phyloP scores from a whole-genome alignment of 2,797 vertebrate genomes.

The Enteromius thamalakanensis region DNA sequence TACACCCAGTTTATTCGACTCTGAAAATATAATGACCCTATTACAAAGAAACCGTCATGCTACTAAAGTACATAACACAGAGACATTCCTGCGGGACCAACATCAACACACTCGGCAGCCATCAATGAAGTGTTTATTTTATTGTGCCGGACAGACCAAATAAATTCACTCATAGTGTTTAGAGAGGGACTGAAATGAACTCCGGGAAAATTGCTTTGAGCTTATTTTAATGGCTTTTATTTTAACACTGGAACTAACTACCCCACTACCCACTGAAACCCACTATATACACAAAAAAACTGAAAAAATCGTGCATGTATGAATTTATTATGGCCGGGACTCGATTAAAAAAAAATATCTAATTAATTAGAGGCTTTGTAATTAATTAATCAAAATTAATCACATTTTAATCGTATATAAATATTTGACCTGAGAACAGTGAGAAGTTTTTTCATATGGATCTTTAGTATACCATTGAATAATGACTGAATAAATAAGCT shows the following conservation, averaged over 20 bases:
- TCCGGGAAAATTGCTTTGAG: slow-evolving; percentile 3
- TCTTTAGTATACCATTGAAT: no score
- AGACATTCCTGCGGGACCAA: slow-evolving; percentile 37
- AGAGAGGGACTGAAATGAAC: background rate
- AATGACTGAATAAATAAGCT: no score
- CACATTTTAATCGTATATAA: no score
- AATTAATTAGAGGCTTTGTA: no score
- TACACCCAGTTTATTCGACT: slow-evolving; percentile 7
- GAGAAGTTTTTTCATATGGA: no score
- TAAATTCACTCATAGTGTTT: background rate
- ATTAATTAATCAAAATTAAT: no score
- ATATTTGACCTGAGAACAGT: no score
- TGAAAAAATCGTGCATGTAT: background rate
- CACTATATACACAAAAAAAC: background rate
- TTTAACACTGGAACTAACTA: background rate
- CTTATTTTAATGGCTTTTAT: slow-evolving; percentile 27
- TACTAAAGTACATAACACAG: background rate
- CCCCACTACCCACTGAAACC: background rate
- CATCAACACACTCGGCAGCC: slow-evolving; percentile 24
- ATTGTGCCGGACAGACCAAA: slow-evolving; percentile 37
- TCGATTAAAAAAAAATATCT: no score
- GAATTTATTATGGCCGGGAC: no score
- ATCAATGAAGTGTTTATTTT: slow-evolving; percentile 46
- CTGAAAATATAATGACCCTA: slow-evolving; percentile 35
- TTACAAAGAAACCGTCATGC: slow-evolving; percentile 9